Base-by-base conservation (phyloP, 2,113 vertebrate species). In the Chitala chitala region DNA sequence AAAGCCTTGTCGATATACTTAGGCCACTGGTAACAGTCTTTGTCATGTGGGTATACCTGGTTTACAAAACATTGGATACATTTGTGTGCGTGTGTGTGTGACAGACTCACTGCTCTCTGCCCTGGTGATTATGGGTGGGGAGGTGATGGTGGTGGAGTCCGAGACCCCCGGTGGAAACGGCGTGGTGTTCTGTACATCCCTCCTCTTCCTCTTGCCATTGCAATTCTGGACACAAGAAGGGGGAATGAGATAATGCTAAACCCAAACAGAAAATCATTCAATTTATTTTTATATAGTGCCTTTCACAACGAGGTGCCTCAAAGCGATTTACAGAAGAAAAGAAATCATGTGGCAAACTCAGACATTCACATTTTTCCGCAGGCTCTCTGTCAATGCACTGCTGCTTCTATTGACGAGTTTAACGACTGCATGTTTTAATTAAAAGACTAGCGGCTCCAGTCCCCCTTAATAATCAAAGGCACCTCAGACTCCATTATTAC, bases 61-160 rank as follows among this genome's bases (percentile, higher is more conserved):
- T 44, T 44, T 15, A 46, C 42, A 68, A 24, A 48, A 38, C 13
- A 42, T 22, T 12, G 26, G 12, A 4, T 12, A 20, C 46, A 12
- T 48, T 68, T 42, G 24, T 68, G 22, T 42, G 31, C 46, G 5
- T 69, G 17, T 3, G 20, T 20, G 33, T 40, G 51, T 4, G 13
- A 51, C 38, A 55, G 74, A 82, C 33, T 5, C 76, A 70, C 68
- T 48, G 63, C 0, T 78, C 0, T 88, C 85, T 1, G 77, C 26
- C 63, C 53, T 84, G 82, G 86, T 92, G 71, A 75, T 4, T 74
- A 92, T 90, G 58, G 79, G 59, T 0, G 40, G 46, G 1, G 90
- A 91, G 42, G 85, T 86, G 77, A 92, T 74, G 69, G 80, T 87
- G 13, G 84, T 84, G 3, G 78, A 17, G 3, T 86, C 40, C 36